Percentiles rank a stretch among this genome's conserved stretches.
phyloP scores from a whole-genome alignment of 92 coral and sea anemone genomes.

The Blastomussa wellsi region DNA sequence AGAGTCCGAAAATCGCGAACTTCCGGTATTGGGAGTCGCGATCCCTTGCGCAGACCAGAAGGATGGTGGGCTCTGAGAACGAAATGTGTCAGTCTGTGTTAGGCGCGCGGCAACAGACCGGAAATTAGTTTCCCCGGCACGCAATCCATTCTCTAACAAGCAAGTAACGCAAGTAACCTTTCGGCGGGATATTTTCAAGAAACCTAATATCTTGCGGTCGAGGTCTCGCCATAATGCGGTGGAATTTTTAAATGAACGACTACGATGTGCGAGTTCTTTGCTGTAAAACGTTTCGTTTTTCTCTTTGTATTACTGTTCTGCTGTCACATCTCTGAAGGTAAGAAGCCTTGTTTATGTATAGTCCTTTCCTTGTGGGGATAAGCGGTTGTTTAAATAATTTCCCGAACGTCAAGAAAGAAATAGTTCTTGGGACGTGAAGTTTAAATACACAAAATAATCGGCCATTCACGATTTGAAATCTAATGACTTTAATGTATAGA shows the following conservation, averaged over 20 bases:
- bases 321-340: not conserved
- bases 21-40: too few relatives aligned
- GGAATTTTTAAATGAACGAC: not conserved
- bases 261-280: constrained; percentile 5
- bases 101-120: too few relatives aligned
- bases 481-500: not conserved
- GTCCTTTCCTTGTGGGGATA: not conserved
- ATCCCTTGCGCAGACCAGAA: too few relatives aligned
- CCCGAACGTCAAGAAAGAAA: not conserved
- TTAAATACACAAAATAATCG: not conserved
- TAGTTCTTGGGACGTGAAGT: not conserved
- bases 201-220: constrained; percentile 22
- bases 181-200: not conserved
- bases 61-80: too few relatives aligned
- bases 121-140: too few relatives aligned
- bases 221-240: not conserved
- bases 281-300: not conserved
- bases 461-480: not conserved
- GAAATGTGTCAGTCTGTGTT: too few relatives aligned
- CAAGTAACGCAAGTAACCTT: not conserved
- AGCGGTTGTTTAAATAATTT: not conserved
- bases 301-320: not conserved
- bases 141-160: too few relatives aligned
- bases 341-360: not conserved
- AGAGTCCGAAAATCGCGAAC: too few relatives aligned